Percentiles rank a stretch among this genome's conserved stretches.
Conservation (phyloP, 2,888 invertebrate genomes). For the Meghimatium bilineatum region DNA sequence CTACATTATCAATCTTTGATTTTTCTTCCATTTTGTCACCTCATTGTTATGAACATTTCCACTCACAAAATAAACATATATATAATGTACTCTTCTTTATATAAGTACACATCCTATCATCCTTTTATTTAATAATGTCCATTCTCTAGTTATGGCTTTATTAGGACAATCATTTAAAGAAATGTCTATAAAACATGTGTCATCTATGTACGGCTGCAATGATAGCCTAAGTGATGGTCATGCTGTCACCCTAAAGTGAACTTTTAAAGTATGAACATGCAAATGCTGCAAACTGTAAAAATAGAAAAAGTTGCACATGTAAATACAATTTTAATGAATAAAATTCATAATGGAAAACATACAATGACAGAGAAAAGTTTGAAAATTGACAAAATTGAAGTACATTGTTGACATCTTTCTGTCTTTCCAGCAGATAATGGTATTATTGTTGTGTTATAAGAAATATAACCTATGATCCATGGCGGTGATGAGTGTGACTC, state of each 20-base stretch:
- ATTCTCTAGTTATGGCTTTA: background rate
- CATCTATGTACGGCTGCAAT: background rate
- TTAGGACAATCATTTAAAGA: background rate
- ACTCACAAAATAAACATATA: background rate
- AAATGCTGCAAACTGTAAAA: background rate
- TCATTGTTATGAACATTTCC: background rate
- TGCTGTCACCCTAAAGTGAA: background rate
- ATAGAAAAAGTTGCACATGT: background rate
- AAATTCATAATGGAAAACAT: background rate
- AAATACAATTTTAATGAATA: background rate
- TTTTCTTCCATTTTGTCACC: slow-evolving; percentile 5
- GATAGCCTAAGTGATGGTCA: background rate
- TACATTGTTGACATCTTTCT: no score
- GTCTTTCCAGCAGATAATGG: no score
- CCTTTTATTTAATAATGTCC: background rate
- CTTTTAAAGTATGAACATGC: background rate
- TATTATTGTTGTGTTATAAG: no score
- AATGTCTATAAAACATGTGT: background rate
- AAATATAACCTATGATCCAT: no score
- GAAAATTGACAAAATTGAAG: background rate
- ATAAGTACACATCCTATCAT: background rate
- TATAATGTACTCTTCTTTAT: background rate
- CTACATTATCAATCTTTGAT: background rate
- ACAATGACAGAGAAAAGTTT: background rate
- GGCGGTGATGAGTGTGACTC: no score